Evolutionary conservation across 2,888 invertebrate species (phyloP), one percentile per base, ranked within the genome.

Genomic region (Ophioninae sp.): DNA sequence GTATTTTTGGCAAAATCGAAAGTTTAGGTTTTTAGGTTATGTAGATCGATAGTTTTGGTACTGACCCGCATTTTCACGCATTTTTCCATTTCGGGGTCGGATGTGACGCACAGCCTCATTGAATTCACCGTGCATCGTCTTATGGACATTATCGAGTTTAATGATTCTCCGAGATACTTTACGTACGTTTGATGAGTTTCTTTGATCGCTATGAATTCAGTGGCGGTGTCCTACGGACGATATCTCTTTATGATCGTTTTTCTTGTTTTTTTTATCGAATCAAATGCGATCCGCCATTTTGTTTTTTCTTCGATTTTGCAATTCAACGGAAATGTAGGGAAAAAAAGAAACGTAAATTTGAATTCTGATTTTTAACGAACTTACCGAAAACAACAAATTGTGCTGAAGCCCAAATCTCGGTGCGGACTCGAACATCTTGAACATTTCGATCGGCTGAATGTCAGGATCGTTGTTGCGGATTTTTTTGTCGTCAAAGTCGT

Each of bases 91-190:
- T 99, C 99, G 0, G 96, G 95, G 79, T 97, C 96, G 0, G 99
- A 99, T 0, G 98, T 98, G 30, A 99, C 97, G 91, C 99, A 99
- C 23, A 99, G 92, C 0, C 96, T 96, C 94, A 98, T 97, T n/a
- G 95, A 94, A 67, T 95, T 94, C 8, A 98, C 96, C 0, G 98
- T 97, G 91, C 99, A 99, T 83, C 96, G 95, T 74, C 97, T 94
- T 0, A 98, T 95, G 1, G 95, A 96, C 82, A 96, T 93, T 85
- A 98, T 96, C 0, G 95, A 94, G 58, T 95, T 94, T 86, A 96
- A 94, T 0, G 96, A 94, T 81, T 94, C 94, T 17, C 95, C 95
- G 39, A 98, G 93, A 88, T 97, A 97, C 84, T 95, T 95, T 1
- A 95, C 94, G 76, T 96, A 97, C 0, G 96, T 96, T 92, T 98